Base-by-base conservation (phyloP, 2,888 invertebrate genomes). In the Cerastis rubricosa region DNA sequence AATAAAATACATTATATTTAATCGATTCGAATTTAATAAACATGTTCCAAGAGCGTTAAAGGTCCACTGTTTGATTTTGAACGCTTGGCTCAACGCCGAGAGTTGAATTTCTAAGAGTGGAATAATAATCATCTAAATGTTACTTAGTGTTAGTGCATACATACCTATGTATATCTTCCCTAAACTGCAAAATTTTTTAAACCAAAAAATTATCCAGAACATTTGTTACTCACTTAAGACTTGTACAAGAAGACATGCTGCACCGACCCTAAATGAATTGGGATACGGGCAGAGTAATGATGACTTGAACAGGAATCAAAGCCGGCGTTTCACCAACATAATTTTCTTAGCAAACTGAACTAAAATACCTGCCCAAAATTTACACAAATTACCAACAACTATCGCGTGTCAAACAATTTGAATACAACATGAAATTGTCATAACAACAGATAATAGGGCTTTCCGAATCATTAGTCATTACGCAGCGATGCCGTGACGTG, bases 381-480 rank as follows among this genome's bases (percentile, higher is more conserved):
- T 65, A 29, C 0, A 19, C 49, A 25, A 47, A 11, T 14, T 51
- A 54, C 29, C 19, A 61, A 61, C 61, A 54, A n/a, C n/a, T 19
- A 35, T 66, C 8, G 35, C 54, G 49, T 67, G 29, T 19, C 35
- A 54, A 17, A 77, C 45, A 64, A 74, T 71, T 68, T 54, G 19
- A 69, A 66, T 8, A 72, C 22, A 47, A 72, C 40, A 76, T 54
- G 35, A 61, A 71, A 63, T 67, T 71, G 57, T 51, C 69, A 74
- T 54, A 79, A 63, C 57, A 70, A 51, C 47, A 63, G n/a, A 66
- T 51, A 69, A 51, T 40, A 72, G 25, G 29, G 19, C 40, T 74
- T 88, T 87, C 78, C 76, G 22, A 78, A 71, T 79, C 80, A 84
- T 85, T 80, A 78, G 67, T 81, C 70, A 85, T 75, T 76, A 78